Conservation (phyloP, 1,140 invertebrate species). For the Pachypeltis micranthus region DNA sequence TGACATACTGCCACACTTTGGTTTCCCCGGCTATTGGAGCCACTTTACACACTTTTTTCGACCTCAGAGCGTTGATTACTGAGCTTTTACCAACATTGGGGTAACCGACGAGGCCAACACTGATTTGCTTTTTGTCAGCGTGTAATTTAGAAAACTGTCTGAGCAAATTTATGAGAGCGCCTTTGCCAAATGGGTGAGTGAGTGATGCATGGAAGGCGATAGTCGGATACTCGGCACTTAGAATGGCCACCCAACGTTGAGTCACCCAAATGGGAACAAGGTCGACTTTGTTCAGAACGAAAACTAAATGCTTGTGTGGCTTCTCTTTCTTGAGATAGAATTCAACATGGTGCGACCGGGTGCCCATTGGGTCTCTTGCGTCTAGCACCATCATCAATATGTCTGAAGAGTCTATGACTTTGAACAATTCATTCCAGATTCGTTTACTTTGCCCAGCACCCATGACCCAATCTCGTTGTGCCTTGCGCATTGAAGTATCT, state of each 20-base stretch:
- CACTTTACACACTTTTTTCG: slow-evolving; percentile 95
- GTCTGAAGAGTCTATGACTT: slow-evolving; percentile 98
- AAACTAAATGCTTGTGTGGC: slow-evolving; percentile 86
- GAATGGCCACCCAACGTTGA: slow-evolving; percentile 83
- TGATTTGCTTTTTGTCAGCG: slow-evolving; percentile 93
- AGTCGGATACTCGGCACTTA: slow-evolving; percentile 91
- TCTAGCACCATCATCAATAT: slow-evolving; percentile 73
- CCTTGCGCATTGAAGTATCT: slow-evolving; percentile 61
- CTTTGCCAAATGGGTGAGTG: slow-evolving; percentile 95
- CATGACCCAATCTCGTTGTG: slow-evolving; percentile 74
- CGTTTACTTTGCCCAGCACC: slow-evolving; percentile 87
- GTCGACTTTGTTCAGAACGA: slow-evolving; percentile 91
- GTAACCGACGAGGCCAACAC: slow-evolving; percentile 97
- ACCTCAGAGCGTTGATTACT: slow-evolving; percentile 89
- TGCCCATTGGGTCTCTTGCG: slow-evolving; percentile 90
- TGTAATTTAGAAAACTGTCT: slow-evolving; percentile 95
- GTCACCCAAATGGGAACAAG: slow-evolving; percentile 96
- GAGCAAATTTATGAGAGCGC: slow-evolving; percentile 89
- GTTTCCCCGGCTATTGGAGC: slow-evolving; percentile 99
- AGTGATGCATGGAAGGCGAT: slow-evolving; percentile 96
- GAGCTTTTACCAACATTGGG: slow-evolving; percentile 99
- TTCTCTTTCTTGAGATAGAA: slow-evolving; percentile 70
- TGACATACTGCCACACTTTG: slow-evolving; percentile 99
- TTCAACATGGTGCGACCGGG: slow-evolving; percentile 82
- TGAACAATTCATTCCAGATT: slow-evolving; percentile 99